Percentiles rank a stretch among this genome's conserved stretches.
Evolutionary conservation across 2,113 vertebrate genomes (phyloP).

Genomic region (Vimba vimba): DNA sequence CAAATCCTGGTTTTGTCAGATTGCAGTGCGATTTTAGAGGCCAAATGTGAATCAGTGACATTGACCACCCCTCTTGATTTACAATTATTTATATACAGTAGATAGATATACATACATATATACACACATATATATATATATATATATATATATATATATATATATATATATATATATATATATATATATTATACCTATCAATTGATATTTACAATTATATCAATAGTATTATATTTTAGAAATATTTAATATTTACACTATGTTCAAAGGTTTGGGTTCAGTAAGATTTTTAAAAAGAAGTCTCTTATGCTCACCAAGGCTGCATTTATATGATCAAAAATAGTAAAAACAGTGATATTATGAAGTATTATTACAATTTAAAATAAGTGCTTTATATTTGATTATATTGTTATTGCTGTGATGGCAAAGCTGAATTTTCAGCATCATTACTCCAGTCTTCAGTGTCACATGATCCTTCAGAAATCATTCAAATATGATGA

Average conservation of each 20-base stretch:
- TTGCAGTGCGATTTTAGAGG: slow-evolving; percentile 18
- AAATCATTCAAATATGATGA: background rate
- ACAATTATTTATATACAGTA: background rate
- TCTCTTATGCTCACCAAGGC: background rate
- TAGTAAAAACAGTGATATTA: background rate
- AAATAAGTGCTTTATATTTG: background rate
- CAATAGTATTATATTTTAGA: background rate
- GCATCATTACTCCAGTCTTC: background rate
- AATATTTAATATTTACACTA: background rate
- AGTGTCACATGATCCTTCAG: background rate
- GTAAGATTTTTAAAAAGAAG: no score
- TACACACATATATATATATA: no score
- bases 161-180: no score
- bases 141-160: background rate
- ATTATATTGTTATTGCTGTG: background rate
- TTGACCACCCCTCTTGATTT: slow-evolving; percentile 17
- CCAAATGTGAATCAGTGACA: slow-evolving; percentile 23
- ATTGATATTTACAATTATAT: background rate
- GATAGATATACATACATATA: no score
- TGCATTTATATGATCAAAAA: background rate
- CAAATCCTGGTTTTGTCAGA: slow-evolving; percentile 22
- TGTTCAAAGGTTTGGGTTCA: background rate
- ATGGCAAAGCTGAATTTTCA: background rate
- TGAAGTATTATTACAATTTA: background rate
- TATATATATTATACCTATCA: background rate